phyloP scores from a whole-genome alignment of 53 echinoderm and acorn worm genomes.

The Hippasteria phrygiana region DNA sequence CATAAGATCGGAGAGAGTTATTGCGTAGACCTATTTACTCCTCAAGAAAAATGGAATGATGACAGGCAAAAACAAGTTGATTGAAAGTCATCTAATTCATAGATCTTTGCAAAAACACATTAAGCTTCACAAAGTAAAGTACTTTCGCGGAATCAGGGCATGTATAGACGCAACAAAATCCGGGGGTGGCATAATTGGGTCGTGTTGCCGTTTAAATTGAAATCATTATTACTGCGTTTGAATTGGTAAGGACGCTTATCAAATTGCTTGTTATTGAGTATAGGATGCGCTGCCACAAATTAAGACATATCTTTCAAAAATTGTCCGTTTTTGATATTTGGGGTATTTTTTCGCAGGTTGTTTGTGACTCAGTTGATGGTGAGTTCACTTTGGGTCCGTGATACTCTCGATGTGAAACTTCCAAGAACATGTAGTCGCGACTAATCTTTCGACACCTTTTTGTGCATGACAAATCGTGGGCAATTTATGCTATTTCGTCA shows the following conservation, averaged over 20 bases:
- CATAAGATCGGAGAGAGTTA: too few relatives aligned
- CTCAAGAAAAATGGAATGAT: background rate
- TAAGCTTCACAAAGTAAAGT: background rate
- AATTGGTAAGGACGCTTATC: background rate
- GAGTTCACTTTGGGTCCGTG: too few relatives aligned
- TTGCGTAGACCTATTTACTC: too few relatives aligned
- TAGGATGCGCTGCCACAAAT: background rate
- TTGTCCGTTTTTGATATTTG: background rate
- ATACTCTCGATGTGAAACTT: too few relatives aligned
- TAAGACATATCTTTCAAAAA: background rate
- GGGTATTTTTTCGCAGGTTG: background rate
- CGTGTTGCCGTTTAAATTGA: conserved; percentile 50
- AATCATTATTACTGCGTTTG: background rate
- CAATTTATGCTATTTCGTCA: too few relatives aligned
- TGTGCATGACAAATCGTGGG: too few relatives aligned
- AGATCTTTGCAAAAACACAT: background rate
- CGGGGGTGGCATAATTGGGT: conserved; percentile 22
- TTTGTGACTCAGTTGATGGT: conserved; percentile 15
- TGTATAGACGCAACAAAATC: background rate
- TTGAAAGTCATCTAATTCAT: background rate
- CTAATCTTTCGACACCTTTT: too few relatives aligned
- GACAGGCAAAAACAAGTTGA: background rate
- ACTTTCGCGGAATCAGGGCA: background rate
- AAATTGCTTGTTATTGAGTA: conserved; percentile 1
- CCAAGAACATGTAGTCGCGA: too few relatives aligned